Conservation (phyloP, 2,888 invertebrate species). For the Lagria hirta region DNA sequence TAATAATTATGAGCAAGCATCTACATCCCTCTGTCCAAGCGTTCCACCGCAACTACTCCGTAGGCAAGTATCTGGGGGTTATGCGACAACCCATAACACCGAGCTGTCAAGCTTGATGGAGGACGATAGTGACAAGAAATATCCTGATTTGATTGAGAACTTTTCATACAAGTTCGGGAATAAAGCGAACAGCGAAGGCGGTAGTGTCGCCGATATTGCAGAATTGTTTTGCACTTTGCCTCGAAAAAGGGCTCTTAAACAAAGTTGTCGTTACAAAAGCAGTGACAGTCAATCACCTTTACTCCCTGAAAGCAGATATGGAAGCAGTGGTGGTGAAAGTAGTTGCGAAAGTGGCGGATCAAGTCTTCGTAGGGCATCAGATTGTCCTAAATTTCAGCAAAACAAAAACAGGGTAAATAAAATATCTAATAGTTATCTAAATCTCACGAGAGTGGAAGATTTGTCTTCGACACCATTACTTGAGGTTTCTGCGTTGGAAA, state of each 20-base stretch:
- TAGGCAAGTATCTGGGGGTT: slow-evolving; percentile 25
- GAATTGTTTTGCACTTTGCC: slow-evolving; percentile 69
- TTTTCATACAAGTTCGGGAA: slow-evolving; percentile 39
- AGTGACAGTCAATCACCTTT: slow-evolving; percentile 75
- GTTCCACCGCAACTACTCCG: slow-evolving; percentile 41
- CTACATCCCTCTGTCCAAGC: slow-evolving; percentile 31
- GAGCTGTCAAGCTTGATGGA: slow-evolving; percentile 44
- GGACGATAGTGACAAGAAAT: slow-evolving; percentile 41
- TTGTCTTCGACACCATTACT: slow-evolving; percentile 63
- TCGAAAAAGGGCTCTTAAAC: slow-evolving; percentile 44
- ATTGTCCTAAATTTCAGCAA: slow-evolving; percentile 48
- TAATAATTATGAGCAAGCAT: slow-evolving; percentile 40
- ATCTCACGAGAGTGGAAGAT: slow-evolving; percentile 61
- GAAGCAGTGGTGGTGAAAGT: slow-evolving; percentile 71
- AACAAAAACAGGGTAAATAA: slow-evolving; percentile 52
- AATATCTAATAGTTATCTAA: slow-evolving; percentile 71
- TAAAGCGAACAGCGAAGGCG: slow-evolving; percentile 50
- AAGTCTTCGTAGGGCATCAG: slow-evolving; percentile 57
- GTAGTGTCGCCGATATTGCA: slow-evolving; percentile 49
- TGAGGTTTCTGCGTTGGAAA: slow-evolving; percentile 61
- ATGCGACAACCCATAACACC: slow-evolving; percentile 37
- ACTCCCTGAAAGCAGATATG: slow-evolving; percentile 68
- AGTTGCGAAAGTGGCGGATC: slow-evolving; percentile 55
- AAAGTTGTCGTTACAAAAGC: slow-evolving; percentile 48
- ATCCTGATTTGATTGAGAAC: slow-evolving; percentile 51